Evolutionary conservation across 2,888 invertebrate genomes (phyloP).

Genomic region (Tryphoninae sp.): DNA sequence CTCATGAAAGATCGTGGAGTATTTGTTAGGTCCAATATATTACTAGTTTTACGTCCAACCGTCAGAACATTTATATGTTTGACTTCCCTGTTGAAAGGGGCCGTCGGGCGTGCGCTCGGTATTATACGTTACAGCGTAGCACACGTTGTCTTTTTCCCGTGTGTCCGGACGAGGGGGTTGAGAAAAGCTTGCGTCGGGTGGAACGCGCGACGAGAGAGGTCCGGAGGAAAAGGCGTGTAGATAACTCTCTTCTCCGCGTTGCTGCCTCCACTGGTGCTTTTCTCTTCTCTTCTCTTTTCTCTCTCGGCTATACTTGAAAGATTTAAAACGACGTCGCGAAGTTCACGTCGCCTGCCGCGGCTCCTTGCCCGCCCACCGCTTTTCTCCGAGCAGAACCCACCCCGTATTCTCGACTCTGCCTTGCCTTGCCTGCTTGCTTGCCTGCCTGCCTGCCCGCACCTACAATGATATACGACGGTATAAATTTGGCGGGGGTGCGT

Average conservation of each 20-base stretch:
- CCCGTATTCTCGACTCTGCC: constrained; percentile 30
- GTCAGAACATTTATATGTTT: constrained; percentile 76
- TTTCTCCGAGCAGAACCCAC: constrained; percentile 26
- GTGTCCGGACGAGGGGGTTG: constrained; percentile 19
- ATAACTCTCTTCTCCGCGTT: constrained; percentile 57
- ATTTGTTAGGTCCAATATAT: constrained; percentile 77
- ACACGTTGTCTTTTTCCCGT: constrained; percentile 52
- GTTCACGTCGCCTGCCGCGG: constrained; percentile 59
- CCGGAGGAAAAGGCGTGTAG: constrained; percentile 57
- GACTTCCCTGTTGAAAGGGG: constrained; percentile 71
- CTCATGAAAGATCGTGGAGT: constrained; percentile 60
- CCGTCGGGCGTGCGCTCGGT: constrained; percentile 42
- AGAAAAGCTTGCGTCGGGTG: constrained; percentile 48
- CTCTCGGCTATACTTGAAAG: constrained; percentile 62
- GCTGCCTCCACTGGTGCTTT: constrained; percentile 29
- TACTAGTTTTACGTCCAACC: constrained; percentile 76
- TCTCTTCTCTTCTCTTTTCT: constrained; percentile 46
- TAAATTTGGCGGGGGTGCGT: constrained; percentile 62
- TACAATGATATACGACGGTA: constrained; percentile 61
- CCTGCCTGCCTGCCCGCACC: constrained; percentile 51
- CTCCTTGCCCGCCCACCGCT: constrained; percentile 53
- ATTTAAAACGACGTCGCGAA: constrained; percentile 64
- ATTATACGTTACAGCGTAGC: constrained; percentile 31
- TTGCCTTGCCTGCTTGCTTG: background rate
- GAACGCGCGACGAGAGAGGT: constrained; percentile 47